A percentile compares a stretch with the other conserved stretches of the same genome.
phyloP scores from a whole-genome alignment of 2,113 vertebrate species.

The Chrysochloris asiatica region DNA sequence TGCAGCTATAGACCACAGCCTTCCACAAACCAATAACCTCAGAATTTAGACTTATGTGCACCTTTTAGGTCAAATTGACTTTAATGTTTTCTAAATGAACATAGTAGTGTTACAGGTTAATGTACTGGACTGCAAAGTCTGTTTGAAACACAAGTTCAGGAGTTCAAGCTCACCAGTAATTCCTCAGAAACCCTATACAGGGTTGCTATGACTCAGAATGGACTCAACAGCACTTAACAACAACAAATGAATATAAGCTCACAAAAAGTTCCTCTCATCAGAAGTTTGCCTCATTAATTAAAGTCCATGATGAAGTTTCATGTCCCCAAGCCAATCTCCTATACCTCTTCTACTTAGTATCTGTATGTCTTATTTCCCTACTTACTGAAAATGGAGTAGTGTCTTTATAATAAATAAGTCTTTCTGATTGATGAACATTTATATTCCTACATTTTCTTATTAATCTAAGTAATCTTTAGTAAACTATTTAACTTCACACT shows the following conservation, averaged over 20 bases:
- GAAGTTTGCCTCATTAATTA: not conserved
- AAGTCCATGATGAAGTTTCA: not conserved
- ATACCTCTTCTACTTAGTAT: not conserved
- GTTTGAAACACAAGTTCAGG: too few relatives aligned
- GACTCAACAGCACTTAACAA: too few relatives aligned
- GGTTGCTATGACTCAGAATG: too few relatives aligned
- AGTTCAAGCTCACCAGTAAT: too few relatives aligned
- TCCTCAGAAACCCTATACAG: too few relatives aligned
- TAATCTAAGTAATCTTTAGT: too few relatives aligned
- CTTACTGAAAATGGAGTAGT: not conserved
- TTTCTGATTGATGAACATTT: not conserved
- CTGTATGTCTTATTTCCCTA: not conserved
- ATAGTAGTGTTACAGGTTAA: too few relatives aligned
- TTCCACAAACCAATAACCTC: too few relatives aligned
- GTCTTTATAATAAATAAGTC: not conserved
- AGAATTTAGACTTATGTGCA: not conserved
- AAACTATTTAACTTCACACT: too few relatives aligned
- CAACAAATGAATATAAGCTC: too few relatives aligned
- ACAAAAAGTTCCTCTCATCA: not conserved
- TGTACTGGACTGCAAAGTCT: too few relatives aligned
- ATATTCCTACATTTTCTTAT: not conserved
- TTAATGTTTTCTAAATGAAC: conserved; percentile 19
- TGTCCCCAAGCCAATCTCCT: not conserved
- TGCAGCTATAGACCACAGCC: too few relatives aligned
- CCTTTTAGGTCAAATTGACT: not conserved